These are phyloP conservation scores for Heliconius hortense DNA, from an alignment of 2,888 invertebrate genomes.

Conservation along the genomic window DNA sequence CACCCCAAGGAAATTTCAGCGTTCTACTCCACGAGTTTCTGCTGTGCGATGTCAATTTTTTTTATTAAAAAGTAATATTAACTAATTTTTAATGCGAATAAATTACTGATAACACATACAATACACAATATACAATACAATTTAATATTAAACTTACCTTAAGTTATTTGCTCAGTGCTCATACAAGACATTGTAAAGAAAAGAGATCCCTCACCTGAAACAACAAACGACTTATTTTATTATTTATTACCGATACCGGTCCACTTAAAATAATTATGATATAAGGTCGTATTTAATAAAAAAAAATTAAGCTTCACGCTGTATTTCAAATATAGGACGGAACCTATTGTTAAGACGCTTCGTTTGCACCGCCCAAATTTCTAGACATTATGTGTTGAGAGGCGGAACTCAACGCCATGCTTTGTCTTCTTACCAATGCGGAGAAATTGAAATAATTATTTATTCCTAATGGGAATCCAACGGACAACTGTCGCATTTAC, in stretches of 20 bases:
- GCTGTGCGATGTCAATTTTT: too few relatives aligned
- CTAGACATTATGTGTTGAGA: too few relatives aligned
- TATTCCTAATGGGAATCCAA: not conserved
- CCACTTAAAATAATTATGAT: constrained; percentile 27
- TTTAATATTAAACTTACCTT: constrained; percentile 53
- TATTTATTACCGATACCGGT: constrained; percentile 39
- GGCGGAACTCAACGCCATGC: too few relatives aligned
- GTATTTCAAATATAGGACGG: too few relatives aligned
- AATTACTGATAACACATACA: too few relatives aligned
- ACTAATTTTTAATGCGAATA: too few relatives aligned
- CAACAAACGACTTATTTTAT: constrained; percentile 49
- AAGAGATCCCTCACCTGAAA: constrained; percentile 71
- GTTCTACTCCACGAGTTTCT: too few relatives aligned
- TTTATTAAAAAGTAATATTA: too few relatives aligned
- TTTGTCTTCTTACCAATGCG: not conserved
- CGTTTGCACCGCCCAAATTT: too few relatives aligned
- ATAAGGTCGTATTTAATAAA: not conserved
- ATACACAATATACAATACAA: not conserved
- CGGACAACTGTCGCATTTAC: not conserved
- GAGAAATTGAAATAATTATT: not conserved
- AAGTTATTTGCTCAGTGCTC: constrained; percentile 67
- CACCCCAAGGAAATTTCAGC: too few relatives aligned
- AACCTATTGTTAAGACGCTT: too few relatives aligned
- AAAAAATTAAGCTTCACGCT: too few relatives aligned
- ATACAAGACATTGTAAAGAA: constrained; percentile 66